These are phyloP conservation scores for Trachymyrmex septentrionalis DNA, from an alignment of 1,140 invertebrate genomes.

Conservation along the genomic window DNA sequence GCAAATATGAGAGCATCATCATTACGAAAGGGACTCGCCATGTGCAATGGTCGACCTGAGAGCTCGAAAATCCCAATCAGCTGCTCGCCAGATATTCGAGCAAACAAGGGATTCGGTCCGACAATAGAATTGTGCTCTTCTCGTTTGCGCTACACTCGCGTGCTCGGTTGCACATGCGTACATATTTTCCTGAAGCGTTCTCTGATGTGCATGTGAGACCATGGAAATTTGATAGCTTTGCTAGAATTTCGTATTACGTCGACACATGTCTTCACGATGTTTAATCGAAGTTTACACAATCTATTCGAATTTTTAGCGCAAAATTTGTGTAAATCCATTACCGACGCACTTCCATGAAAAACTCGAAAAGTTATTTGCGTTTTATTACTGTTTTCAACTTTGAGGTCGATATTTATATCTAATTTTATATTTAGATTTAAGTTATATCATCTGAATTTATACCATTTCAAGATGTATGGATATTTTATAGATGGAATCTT, in stretches of 20 bases:
- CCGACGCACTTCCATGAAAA: background rate
- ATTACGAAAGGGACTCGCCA: slow-evolving; percentile 71
- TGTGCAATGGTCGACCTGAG: slow-evolving; percentile 74
- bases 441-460: no score
- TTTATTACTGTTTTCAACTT: background rate
- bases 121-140: slow-evolving; percentile 78
- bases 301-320: background rate
- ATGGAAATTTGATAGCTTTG: slow-evolving; percentile 28
- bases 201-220: background rate
- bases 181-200: slow-evolving; percentile 21
- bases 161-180: slow-evolving; percentile 33
- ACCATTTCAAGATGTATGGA: no score
- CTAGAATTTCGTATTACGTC: background rate
- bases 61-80: slow-evolving; percentile 83
- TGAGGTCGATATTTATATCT: no score
- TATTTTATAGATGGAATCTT: background rate
- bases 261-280: background rate
- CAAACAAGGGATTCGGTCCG: slow-evolving; percentile 78
- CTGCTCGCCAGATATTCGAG: slow-evolving; percentile 81
- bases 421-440: no score
- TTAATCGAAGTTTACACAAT: background rate
- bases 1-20: slow-evolving; percentile 67
- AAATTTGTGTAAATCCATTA: background rate
- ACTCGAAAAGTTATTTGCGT: background rate
- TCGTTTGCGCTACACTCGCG: slow-evolving; percentile 63